Evolutionary conservation across 2,797 vertebrate genomes (phyloP).

Genomic region (Ara ararauna): DNA sequence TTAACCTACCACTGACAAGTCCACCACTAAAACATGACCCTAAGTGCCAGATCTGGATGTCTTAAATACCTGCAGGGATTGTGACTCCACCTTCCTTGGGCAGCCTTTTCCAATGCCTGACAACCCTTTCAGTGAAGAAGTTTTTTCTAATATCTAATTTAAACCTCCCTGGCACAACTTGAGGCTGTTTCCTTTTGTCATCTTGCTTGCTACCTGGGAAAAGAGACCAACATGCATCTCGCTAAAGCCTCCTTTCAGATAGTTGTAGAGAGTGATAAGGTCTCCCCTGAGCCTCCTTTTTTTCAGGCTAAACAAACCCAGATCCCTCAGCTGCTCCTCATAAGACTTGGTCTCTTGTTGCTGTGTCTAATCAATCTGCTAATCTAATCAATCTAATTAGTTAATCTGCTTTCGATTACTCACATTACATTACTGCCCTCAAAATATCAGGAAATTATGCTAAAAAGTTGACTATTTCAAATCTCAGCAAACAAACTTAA

Average conservation of each 20-base stretch:
- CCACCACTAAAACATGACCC: neutral
- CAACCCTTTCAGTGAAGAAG: accelerated
- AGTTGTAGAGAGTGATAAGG: accelerated
- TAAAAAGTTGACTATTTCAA: neutral
- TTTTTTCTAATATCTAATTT: neutral
- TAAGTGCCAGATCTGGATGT: accelerated
- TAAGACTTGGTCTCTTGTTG: neutral
- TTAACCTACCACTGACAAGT: neutral
- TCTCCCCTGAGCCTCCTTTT: neutral
- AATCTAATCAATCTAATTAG: neutral
- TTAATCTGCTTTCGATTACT: neutral
- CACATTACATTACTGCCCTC: neutral
- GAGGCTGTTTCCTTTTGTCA: neutral
- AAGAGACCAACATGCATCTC: neutral
- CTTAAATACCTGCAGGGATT: neutral
- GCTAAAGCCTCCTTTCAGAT: neutral
- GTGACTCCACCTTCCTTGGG: neutral
- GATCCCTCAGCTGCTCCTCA: neutral
- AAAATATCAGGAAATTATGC: neutral
- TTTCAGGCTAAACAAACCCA: neutral
- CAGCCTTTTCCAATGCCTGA: neutral
- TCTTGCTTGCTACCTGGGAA: neutral
- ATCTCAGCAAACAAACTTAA: neutral
- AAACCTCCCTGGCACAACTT: neutral
- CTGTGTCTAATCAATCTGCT: neutral